Conservation (phyloP, 2,113 vertebrate species). For the Cebus imitator region DNA sequence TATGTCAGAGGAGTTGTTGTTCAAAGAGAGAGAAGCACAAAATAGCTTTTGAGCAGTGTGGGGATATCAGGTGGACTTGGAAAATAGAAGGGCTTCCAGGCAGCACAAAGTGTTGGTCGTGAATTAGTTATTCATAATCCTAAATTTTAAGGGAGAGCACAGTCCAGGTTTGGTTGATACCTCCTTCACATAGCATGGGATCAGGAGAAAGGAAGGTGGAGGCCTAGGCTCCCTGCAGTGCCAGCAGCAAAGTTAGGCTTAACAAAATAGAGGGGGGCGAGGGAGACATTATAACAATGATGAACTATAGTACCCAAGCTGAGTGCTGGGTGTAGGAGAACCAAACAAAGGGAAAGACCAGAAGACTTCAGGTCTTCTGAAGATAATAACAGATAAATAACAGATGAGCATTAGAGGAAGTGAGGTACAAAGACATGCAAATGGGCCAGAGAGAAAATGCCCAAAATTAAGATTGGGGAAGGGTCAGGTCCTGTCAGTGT, state of each 20-base stretch:
- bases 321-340: neutral
- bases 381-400: no score
- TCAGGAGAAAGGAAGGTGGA: neutral
- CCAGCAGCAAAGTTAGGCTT: neutral
- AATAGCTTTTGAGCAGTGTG: neutral
- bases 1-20: neutral
- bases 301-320: accelerated
- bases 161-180: neutral
- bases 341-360: neutral
- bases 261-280: neutral
- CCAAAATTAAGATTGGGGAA: neutral
- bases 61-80: neutral
- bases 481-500: neutral
- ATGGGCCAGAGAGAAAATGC: neutral
- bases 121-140: neutral
- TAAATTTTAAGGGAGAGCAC: neutral
- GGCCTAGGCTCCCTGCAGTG: no score
- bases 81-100: neutral
- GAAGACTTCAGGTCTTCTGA: neutral
- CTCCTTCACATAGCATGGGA: neutral
- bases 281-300: neutral
- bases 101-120: neutral
- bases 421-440: neutral
- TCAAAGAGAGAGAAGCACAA: neutral
- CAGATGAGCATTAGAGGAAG: neutral